Evolutionary conservation across 2,888 invertebrate species (phyloP).

Genomic region (Hirtodrosophila duncani): DNA sequence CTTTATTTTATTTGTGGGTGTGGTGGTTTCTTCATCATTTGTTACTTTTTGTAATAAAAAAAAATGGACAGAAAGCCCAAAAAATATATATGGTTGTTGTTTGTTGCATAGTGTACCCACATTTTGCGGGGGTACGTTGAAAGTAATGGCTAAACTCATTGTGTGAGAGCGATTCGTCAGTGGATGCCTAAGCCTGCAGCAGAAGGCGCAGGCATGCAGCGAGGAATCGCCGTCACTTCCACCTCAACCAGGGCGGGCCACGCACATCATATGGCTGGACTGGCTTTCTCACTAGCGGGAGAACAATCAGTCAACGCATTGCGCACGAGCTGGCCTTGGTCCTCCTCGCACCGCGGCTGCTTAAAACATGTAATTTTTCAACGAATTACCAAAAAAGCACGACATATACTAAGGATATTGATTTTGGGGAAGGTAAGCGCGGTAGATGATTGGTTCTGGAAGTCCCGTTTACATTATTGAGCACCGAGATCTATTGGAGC

Average conservation of each 20-base stretch:
- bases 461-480: constrained; percentile 46
- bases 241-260: background rate
- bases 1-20: background rate
- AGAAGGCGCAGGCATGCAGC: constrained; percentile 11
- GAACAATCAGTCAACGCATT: constrained; percentile 8
- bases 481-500: constrained; percentile 45
- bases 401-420: constrained; percentile 25
- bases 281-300: too few relatives aligned
- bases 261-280: constrained; percentile 1
- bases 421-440: constrained; percentile 20
- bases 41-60: background rate
- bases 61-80: constrained; percentile 2
- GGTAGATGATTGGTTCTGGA: constrained; percentile 4
- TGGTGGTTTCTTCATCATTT: too few relatives aligned
- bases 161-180: constrained; percentile 19
- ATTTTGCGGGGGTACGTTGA: constrained; percentile 19
- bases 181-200: constrained; percentile 3
- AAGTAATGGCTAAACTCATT: background rate
- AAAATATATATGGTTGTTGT: background rate
- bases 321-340: constrained; percentile 4
- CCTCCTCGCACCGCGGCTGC: constrained; percentile 5
- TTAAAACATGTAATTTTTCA: constrained; percentile 37
- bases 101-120: constrained; percentile 20
- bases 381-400: constrained; percentile 52
- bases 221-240: constrained; percentile 11